Conservation (phyloP, 2,113 vertebrate genomes). For the Equus przewalskii region DNA sequence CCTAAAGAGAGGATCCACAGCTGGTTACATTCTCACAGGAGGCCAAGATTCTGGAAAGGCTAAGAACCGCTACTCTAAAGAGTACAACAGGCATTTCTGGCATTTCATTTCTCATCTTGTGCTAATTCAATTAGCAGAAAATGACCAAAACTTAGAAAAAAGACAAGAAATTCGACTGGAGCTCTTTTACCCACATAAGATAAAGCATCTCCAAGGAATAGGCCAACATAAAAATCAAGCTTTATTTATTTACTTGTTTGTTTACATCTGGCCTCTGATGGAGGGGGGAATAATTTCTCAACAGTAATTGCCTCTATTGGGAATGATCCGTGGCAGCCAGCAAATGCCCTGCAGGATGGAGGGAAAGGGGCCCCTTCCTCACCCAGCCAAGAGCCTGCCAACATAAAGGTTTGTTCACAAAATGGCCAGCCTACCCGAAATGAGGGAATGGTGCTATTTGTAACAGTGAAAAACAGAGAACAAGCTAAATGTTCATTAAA, state of each 20-base stretch:
- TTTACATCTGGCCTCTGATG: neutral
- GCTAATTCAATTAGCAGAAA: constrained; percentile 30
- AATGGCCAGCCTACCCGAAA: neutral
- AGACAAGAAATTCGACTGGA: neutral
- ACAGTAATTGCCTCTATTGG: neutral
- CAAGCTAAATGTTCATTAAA: neutral
- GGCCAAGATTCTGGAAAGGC: neutral
- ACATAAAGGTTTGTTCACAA: neutral
- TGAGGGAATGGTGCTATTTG: neutral
- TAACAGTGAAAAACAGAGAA: neutral
- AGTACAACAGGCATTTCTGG: neutral
- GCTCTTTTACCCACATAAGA: neutral
- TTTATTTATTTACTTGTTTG: neutral
- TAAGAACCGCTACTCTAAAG: neutral
- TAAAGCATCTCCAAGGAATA: neutral
- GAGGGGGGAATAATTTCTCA: neutral
- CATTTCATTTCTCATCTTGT: neutral
- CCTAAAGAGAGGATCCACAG: neutral
- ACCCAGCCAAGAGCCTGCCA: neutral
- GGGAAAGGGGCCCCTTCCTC: neutral
- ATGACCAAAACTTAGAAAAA: neutral
- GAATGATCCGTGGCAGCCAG: neutral
- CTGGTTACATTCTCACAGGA: neutral
- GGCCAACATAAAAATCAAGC: neutral
- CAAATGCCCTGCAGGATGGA: neutral